Evolutionary conservation across 2,113 vertebrate species (phyloP).

Genomic region (Otus sunia): DNA sequence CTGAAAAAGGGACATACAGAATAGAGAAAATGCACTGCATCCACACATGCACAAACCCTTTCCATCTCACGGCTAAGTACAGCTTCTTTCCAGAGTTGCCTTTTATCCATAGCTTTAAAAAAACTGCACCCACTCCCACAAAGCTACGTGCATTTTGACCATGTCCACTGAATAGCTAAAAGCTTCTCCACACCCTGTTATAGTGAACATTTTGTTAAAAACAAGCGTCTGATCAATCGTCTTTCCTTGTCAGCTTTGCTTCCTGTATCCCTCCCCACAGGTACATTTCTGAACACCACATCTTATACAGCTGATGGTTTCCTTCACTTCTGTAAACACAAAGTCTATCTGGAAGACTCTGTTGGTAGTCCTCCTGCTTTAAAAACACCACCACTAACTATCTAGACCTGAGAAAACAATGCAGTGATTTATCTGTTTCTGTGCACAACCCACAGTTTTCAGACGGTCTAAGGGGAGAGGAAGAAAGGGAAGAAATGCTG

Average conservation of each 20-base stretch:
- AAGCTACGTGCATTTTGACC: neutral
- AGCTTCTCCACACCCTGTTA: neutral
- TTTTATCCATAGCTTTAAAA: neutral
- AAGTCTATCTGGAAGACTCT: neutral
- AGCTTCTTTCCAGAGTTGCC: neutral
- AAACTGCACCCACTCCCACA: neutral
- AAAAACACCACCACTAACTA: neutral
- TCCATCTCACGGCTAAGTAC: neutral
- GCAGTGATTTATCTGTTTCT: neutral
- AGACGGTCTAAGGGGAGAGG: neutral
- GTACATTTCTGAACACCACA: neutral
- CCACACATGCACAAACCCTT: neutral
- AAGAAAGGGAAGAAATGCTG: neutral
- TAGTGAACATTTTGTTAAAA: neutral
- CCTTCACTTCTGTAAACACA: neutral
- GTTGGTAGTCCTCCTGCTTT: neutral
- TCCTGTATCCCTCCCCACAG: neutral
- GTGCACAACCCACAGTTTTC: neutral
- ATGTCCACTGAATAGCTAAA: neutral
- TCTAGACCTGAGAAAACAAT: neutral
- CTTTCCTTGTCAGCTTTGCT: neutral
- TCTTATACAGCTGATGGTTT: neutral
- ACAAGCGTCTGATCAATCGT: neutral
- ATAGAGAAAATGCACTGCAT: neutral
- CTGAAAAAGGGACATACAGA: neutral